Evolutionary conservation across 2,797 vertebrate genomes (phyloP).

Genomic region (Enteromius afrohamiltoni): DNA sequence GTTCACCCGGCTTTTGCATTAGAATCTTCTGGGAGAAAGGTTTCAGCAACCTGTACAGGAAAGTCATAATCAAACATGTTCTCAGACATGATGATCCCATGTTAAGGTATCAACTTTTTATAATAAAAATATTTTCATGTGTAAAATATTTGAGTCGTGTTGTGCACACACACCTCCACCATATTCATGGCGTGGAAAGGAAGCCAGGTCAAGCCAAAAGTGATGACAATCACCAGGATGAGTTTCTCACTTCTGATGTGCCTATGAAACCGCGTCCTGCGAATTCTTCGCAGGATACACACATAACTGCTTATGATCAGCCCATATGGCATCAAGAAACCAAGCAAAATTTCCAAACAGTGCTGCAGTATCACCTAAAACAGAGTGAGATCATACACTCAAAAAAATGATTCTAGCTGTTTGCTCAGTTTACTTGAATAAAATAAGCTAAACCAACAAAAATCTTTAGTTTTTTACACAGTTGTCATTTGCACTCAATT

Average conservation of each 20-base stretch:
- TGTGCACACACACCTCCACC: constrained; percentile 73
- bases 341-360: constrained; percentile 80
- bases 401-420: no score
- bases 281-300: constrained; percentile 79
- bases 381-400: no score
- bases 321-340: constrained; percentile 83
- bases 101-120: background rate
- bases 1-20: constrained; percentile 49
- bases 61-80: background rate
- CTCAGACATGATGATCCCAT: background rate
- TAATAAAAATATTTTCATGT: background rate
- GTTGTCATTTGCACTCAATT: no score
- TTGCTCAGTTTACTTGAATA: no score
- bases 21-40: constrained; percentile 33
- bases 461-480: no score
- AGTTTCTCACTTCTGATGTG: constrained; percentile 83
- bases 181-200: constrained; percentile 87
- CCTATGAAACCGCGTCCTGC: constrained; percentile 76
- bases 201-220: constrained; percentile 86
- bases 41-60: constrained; percentile 68
- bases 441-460: no score
- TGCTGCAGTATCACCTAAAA: constrained; percentile 76
- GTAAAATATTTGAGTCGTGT: background rate
- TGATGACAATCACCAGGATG: constrained; percentile 85
- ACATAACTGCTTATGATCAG: constrained; percentile 84